Base-by-base conservation (phyloP, 2,888 invertebrate species). In the Crepidodera aurea region DNA sequence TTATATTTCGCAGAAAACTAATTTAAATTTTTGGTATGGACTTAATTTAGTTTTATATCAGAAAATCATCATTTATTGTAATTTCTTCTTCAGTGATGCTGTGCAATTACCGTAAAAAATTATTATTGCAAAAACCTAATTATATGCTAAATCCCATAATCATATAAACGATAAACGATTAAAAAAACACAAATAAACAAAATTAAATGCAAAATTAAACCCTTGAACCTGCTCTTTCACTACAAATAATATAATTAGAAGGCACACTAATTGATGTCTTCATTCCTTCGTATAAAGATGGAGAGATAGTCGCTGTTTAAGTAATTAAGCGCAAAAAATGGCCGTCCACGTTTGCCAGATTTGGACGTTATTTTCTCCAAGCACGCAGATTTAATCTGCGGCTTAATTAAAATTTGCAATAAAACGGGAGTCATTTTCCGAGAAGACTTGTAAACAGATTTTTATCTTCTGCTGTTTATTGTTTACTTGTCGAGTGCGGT, bases 251-350 rank as follows among this genome's bases (percentile, higher is more conserved):
- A 56, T 56, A 56, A 56, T 56, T 56, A 46, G 56, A 56, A 56
- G 56, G 56, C 56, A 25, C 56, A 56, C 56, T 56, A 56, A 59
- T 59, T 59, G 51, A 59, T 59, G 58, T 59, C 58, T 59, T 59
- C 42, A 59, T 59, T 59, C 58, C 51, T 18, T 25, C 42, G 40
- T 42, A 59, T 59, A 51, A 59, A 59, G 58, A 59, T 59, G 42
- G 50, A 54, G 51, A 48, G 50, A 60, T 46, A 60, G 60, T 42
- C 50, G 50, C 55, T 53, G 50, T 60, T 54, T 60, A 55, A 60
- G 60, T 54, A 64, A 64, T 64, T 64, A 64, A 57, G 34, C 46
- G 54, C 56, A 64, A 64, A 56, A 64, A 60, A 64, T 64, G 57
- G 56, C 56, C 51, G 53, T 48, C 19, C 60, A 40, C 54, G 53